A percentile compares a stretch with the other conserved stretches of the same genome.
Conservation (phyloP, 2,888 invertebrate genomes). For the Ochlodes sylvanus region DNA sequence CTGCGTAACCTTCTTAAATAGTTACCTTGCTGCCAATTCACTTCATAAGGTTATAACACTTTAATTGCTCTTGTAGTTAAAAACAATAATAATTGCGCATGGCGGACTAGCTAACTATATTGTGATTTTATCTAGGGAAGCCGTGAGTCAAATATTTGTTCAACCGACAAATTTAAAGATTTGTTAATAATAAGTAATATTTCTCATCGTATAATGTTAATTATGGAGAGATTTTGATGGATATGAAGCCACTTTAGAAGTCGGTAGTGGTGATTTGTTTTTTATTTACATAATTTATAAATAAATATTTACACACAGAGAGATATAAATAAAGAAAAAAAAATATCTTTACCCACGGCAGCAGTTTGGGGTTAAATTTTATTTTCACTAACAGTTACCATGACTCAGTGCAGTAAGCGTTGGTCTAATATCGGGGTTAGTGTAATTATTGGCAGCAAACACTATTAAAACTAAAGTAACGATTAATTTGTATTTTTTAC, state of each 20-base stretch:
- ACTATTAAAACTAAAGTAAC: too few species aligned
- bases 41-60: conserved; percentile 71
- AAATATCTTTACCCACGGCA: background rate
- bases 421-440: background rate
- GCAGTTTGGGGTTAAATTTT: conserved; percentile 4
- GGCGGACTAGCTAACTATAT: conserved; percentile 42
- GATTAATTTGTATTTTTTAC: too few species aligned
- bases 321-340: too few species aligned
- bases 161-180: background rate
- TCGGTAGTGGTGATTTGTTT: too few species aligned
- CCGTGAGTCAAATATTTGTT: background rate
- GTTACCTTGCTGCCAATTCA: conserved; percentile 66
- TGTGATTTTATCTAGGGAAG: conserved; percentile 12
- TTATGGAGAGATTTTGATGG: too few species aligned
- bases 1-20: conserved; percentile 78
- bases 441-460: background rate
- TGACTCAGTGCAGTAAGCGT: background rate
- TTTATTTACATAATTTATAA: too few species aligned
- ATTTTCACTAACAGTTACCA: background rate
- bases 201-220: too few species aligned
- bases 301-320: too few species aligned
- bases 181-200: too few species aligned
- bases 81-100: conserved; percentile 40
- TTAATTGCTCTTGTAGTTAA: conserved; percentile 33
- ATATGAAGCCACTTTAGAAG: too few species aligned